Conservation (phyloP, 2,113 vertebrate species). For the Gopherus evgoodei region DNA sequence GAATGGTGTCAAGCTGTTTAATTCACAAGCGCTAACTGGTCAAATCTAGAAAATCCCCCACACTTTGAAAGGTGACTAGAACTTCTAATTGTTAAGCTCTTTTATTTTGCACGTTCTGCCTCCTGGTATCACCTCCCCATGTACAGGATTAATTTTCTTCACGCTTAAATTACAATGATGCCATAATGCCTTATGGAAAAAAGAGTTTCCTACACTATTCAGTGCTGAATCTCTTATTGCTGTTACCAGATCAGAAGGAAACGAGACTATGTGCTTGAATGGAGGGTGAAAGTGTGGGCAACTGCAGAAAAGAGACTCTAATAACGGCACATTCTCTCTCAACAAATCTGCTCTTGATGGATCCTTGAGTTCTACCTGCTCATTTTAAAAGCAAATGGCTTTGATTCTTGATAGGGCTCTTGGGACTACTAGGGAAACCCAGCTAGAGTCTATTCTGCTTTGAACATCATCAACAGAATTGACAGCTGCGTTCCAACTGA, state of each 20-base stretch:
- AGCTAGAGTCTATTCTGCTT: neutral
- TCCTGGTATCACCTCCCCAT: neutral
- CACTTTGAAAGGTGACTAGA: fast-evolving
- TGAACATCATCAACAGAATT: fast-evolving
- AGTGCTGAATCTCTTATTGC: neutral
- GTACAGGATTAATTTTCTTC: neutral
- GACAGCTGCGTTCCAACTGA: fast-evolving
- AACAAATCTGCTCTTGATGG: neutral
- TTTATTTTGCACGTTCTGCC: neutral
- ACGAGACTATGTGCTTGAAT: neutral
- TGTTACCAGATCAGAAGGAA: neutral
- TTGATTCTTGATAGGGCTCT: neutral
- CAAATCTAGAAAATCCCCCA: neutral
- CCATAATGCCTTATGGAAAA: neutral
- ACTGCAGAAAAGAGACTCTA: neutral
- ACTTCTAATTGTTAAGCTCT: neutral
- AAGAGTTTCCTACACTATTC: fast-evolving
- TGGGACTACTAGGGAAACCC: neutral
- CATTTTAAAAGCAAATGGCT: neutral
- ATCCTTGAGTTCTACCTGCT: neutral
- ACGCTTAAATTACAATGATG: neutral
- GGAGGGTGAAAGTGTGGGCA: neutral
- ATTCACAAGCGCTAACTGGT: neutral
- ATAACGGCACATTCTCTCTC: neutral
- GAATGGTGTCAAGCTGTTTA: neutral